Evolutionary conservation across 1,140 invertebrate genomes (phyloP), one percentile per base, ranked within the genome.

Genomic region (Oscheius sp.): DNA sequence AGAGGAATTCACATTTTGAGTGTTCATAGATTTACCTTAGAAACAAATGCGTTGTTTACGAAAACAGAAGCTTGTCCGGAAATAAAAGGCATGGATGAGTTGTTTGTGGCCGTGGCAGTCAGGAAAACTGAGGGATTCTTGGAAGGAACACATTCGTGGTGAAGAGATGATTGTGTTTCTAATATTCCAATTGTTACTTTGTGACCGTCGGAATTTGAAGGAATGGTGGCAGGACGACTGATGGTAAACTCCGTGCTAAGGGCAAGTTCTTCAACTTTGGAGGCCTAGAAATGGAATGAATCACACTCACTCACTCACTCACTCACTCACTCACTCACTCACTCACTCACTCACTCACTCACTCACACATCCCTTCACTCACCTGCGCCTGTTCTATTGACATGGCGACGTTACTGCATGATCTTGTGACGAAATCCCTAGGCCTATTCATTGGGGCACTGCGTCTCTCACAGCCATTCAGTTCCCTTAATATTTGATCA

Each of bases 41-140:
- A 80, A n/a, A 87, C 83, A 77, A 87, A 87, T 62, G 77, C 85
- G 74, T 86, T 85, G 72, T 87, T 84, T 23, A 87, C 73, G 74
- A 85, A 87, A 45, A 87, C 84, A 67, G 79, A 85, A 7, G 85
- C 84, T 23, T 77, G 73, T 67, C 86, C 86, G 46, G 80, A 35
- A 23, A 87, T 73, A 13, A 87, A 74, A 15, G 82, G 79, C 72
- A 81, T 86, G 28, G 73, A 69, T 3, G 84, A 85, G 23, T 67
- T 78, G 73, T 87, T 87, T 61, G 75, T 76, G 7, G 85, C 82
- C 46, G 81, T 79, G 28, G 86, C 86, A 34, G 81, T 80, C 45
- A 87, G 77, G 79, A 80, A 87, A 42, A 86, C 86, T 61, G 84
- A 75, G 0, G 80, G 73, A 20, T 78, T 77, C 59, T 77, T 82